Conservation (phyloP, 2,888 invertebrate genomes). For the Synanthedon formicaeformis region DNA sequence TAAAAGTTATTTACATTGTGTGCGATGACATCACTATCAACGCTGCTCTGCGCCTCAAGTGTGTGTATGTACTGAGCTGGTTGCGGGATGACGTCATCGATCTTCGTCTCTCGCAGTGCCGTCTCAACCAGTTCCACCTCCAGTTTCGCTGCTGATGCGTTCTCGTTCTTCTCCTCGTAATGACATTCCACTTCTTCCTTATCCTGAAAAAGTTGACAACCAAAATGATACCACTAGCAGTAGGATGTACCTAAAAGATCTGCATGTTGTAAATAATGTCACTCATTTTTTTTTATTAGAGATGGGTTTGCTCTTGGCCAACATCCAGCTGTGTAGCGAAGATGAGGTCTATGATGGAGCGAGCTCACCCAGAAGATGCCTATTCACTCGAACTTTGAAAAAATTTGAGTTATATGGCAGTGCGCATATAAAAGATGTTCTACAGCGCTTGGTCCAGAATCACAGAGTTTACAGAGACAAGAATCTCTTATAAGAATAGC, state of each 20-base stretch:
- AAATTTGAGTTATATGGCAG: too few species aligned
- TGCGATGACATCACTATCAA: conserved; percentile 74
- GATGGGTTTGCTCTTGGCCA: too few species aligned
- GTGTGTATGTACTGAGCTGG: conserved; percentile 58
- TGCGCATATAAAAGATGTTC: too few species aligned
- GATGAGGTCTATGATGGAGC: too few species aligned
- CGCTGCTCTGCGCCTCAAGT: conserved; percentile 63
- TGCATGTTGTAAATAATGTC: neutral
- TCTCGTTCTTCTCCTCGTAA: conserved; percentile 65
- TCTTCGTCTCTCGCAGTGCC: conserved; percentile 58
- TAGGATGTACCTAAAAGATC: conserved; percentile 2
- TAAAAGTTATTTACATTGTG: conserved; percentile 72
- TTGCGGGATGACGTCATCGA: conserved; percentile 69
- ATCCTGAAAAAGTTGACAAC: conserved; percentile 26
- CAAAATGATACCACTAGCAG: conserved; percentile 1
- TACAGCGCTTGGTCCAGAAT: too few species aligned
- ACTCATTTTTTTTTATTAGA: too few species aligned
- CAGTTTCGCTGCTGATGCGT: conserved; percentile 30
- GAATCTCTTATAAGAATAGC: too few species aligned
- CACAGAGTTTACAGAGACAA: too few species aligned
- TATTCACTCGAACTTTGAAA: too few species aligned
- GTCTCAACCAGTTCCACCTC: conserved; percentile 48
- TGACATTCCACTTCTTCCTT: conserved; percentile 62
- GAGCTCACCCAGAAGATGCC: too few species aligned
- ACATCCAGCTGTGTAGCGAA: too few species aligned